Evolutionary conservation across 2,888 invertebrate species (phyloP), one percentile per base, ranked within the genome.

Genomic region (Athripsodes cinereus): DNA sequence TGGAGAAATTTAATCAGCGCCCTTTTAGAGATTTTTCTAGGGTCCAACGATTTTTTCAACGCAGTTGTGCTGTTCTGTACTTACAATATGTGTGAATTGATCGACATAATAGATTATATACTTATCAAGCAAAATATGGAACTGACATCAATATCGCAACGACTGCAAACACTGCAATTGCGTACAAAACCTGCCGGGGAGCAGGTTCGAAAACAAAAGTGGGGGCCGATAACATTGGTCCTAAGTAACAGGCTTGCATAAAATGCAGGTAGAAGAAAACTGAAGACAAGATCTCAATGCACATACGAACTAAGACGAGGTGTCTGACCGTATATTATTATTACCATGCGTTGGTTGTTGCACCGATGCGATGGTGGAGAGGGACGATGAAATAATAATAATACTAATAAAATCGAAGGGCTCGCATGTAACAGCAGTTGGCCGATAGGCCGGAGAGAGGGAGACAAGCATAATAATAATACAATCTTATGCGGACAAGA

Each of bases 221-320:
- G 61, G 60, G 57, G 66, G 62, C 58, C 59, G 61, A 63, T 58
- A 61, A 60, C 58, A 51, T 52, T 19, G 49, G 48, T 26, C 46
- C n/a, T 26, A 55, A 49, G 48, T 60, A 60, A 50, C 61, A 61
- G 63, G 63, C 46, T 22, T 6, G 51, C 61, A 63, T 57, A 40
- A 58, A 35, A 31, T 20, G 26, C 52, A 13, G 22, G 57, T 53
- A 47, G 62, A 58, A 50, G 44, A 10, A 52, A 16, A n/a, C n/a
- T n/a, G n/a, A n/a, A 18, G 22, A 10, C 20, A 10, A 52, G 16
- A 34, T 22, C 20, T 22, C n/a, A 47, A 44, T 22, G 51, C 44
- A 46, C 26, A 26, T 26, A 26, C 5, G 26, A 6, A 26, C 26
- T 26, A 26, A 26, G 26, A 26, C 26, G 35, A 20, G 46, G 31